A percentile compares a stretch with the other conserved stretches of the same genome.
phyloP scores from a whole-genome alignment of 2,113 vertebrate genomes.

The Bujurquina vittata region DNA sequence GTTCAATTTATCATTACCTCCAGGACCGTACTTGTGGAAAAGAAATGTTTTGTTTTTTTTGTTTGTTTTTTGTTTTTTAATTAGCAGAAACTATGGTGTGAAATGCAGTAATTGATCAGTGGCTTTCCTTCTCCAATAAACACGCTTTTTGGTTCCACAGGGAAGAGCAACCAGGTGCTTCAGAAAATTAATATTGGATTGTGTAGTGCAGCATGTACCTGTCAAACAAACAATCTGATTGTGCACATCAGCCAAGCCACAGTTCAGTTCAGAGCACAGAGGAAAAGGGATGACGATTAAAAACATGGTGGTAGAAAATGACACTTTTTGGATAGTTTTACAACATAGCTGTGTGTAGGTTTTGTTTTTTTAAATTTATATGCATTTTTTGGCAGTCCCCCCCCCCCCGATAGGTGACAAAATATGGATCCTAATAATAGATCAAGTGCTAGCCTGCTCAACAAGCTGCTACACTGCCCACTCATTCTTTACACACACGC shows the following conservation, averaged over 20 bases:
- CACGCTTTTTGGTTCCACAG: neutral
- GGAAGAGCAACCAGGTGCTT: slow-evolving; percentile 18
- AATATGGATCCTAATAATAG: slow-evolving; percentile 45
- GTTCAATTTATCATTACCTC: slow-evolving; percentile 1
- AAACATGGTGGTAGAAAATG: neutral
- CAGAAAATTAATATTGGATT: slow-evolving; percentile 7
- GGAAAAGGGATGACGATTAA: neutral
- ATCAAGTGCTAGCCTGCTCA: slow-evolving; percentile 25
- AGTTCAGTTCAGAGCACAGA: neutral
- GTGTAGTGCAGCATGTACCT: neutral
- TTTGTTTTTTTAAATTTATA: neutral
- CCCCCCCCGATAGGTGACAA: neutral
- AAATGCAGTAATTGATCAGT: slow-evolving; percentile 11
- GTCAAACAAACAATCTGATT: neutral
- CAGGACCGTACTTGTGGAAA: neutral
- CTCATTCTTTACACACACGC: slow-evolving; percentile 25
- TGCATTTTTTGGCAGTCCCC: neutral
- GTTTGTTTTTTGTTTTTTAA: neutral
- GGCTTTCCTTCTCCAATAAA: slow-evolving; percentile 18
- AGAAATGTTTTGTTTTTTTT: neutral
- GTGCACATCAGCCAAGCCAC: neutral
- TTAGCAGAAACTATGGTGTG: neutral
- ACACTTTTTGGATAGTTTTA: neutral
- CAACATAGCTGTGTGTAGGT: neutral
- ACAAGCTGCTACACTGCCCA: slow-evolving; percentile 40